Percentiles rank a stretch among this genome's conserved stretches.
These are phyloP conservation scores for Zophobas morio DNA, from an alignment of 1,140 invertebrate species.

Conservation along the genomic window DNA sequence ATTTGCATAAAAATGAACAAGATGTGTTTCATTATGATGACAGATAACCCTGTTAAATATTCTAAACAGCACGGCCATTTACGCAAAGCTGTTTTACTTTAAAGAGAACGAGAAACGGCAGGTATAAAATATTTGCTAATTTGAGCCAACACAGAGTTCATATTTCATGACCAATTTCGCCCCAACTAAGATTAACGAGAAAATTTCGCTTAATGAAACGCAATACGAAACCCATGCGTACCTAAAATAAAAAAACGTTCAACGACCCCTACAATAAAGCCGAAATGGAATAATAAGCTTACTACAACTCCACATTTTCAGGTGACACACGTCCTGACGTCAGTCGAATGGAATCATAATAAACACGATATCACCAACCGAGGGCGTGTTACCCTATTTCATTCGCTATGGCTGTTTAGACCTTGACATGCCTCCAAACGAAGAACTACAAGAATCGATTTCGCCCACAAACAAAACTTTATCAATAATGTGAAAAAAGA, in stretches of 20 bases:
- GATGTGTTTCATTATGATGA: too few species aligned
- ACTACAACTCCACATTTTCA: slow-evolving; percentile 12
- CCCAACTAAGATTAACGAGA: background rate
- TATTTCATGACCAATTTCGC: slow-evolving; percentile 8
- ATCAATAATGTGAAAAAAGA: slow-evolving; percentile 34
- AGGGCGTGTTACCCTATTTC: slow-evolving; percentile 33
- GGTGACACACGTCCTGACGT: slow-evolving; percentile 9
- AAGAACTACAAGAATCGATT: slow-evolving; percentile 30
- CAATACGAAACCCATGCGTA: background rate
- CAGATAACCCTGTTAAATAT: background rate
- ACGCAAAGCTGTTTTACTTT: background rate
- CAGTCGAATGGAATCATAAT: slow-evolving; percentile 23
- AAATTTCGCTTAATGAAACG: background rate
- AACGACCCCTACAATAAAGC: background rate
- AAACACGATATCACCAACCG: slow-evolving; percentile 30
- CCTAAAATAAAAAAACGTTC: background rate
- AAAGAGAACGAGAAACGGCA: background rate
- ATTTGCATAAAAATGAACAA: too few species aligned
- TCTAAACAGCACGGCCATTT: background rate
- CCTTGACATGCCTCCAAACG: slow-evolving; percentile 38
- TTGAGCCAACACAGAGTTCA: background rate
- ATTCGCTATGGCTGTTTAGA: slow-evolving; percentile 26
- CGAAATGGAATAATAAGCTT: slow-evolving; percentile 14
- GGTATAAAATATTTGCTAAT: background rate
- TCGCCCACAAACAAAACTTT: slow-evolving; percentile 31